phyloP scores from a whole-genome alignment of 2,888 invertebrate species.

The Microchrysa polita region DNA sequence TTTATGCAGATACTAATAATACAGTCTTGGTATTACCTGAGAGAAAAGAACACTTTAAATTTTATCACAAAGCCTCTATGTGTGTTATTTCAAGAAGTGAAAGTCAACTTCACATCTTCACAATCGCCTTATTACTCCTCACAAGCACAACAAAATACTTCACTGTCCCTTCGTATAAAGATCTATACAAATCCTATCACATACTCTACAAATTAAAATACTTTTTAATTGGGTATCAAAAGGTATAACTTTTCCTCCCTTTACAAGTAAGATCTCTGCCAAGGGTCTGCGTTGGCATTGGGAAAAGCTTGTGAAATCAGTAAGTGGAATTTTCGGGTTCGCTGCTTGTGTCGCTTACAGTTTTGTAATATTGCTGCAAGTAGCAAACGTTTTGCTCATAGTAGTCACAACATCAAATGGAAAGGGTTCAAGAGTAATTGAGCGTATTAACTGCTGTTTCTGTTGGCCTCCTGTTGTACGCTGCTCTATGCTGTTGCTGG shows the following conservation, averaged over 20 bases:
- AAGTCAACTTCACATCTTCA: too few relatives aligned
- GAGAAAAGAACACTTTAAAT: too few relatives aligned
- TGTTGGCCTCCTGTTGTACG: neutral
- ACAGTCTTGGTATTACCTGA: too few relatives aligned
- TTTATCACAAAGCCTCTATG: too few relatives aligned
- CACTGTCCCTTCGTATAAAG: too few relatives aligned
- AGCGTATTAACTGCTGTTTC: slow-evolving; percentile 38
- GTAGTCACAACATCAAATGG: slow-evolving; percentile 35
- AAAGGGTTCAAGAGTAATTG: slow-evolving; percentile 37
- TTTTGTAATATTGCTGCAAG: neutral
- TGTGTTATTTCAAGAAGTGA: too few relatives aligned
- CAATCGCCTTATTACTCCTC: too few relatives aligned
- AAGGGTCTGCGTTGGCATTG: neutral
- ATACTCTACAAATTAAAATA: slow-evolving; percentile 32
- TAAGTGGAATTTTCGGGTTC: neutral
- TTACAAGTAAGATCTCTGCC: neutral
- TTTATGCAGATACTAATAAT: too few relatives aligned
- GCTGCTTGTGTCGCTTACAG: neutral
- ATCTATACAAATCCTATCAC: too few relatives aligned
- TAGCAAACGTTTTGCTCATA: slow-evolving; percentile 10
- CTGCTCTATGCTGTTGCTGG: neutral
- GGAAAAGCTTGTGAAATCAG: neutral
- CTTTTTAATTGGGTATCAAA: slow-evolving; percentile 32
- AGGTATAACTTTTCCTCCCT: slow-evolving; percentile 31
- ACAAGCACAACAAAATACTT: too few relatives aligned